Percentiles rank a stretch among this genome's conserved stretches.
Conservation (phyloP, 2,888 invertebrate species). For the Cataglyphis cursor region DNA sequence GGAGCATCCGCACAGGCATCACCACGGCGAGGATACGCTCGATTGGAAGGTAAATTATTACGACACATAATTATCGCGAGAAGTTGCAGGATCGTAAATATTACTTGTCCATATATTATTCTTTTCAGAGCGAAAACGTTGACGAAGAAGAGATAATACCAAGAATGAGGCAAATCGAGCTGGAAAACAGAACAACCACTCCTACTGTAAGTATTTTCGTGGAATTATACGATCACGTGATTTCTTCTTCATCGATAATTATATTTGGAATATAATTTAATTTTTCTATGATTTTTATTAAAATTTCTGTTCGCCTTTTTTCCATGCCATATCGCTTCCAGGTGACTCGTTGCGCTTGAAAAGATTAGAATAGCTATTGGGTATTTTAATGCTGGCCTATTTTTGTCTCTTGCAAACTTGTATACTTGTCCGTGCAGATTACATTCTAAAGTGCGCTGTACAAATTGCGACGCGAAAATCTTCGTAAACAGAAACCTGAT, state of each 20-base stretch:
- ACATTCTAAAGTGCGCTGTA: constrained; percentile 33
- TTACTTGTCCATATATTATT: neutral
- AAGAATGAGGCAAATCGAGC: constrained; percentile 69
- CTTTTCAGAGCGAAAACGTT: constrained; percentile 74
- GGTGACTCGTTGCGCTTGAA: constrained; percentile 70
- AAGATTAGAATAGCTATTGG: constrained; percentile 70
- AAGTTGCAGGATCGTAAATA: neutral
- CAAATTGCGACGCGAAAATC: constrained; percentile 41
- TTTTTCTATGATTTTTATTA: constrained; percentile 62
- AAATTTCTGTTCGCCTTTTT: constrained; percentile 65
- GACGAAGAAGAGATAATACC: constrained; percentile 79
- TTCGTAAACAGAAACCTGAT: constrained; percentile 63
- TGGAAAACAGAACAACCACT: constrained; percentile 59
- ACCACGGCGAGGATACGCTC: constrained; percentile 85
- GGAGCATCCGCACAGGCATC: constrained; percentile 86
- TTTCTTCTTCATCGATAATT: constrained; percentile 38
- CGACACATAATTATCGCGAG: neutral
- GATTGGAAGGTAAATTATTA: constrained; percentile 64
- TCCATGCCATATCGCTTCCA: constrained; percentile 69
- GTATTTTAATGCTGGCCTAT: constrained; percentile 64
- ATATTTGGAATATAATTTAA: constrained; percentile 20
- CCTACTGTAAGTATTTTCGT: constrained; percentile 59
- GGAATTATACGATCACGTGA: constrained; percentile 1
- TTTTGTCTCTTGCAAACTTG: constrained; percentile 43
- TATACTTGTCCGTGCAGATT: constrained; percentile 33